Percentiles rank a stretch among this genome's conserved stretches.
Conservation (phyloP, 2,113 vertebrate genomes). For the Rhombomys opimus region DNA sequence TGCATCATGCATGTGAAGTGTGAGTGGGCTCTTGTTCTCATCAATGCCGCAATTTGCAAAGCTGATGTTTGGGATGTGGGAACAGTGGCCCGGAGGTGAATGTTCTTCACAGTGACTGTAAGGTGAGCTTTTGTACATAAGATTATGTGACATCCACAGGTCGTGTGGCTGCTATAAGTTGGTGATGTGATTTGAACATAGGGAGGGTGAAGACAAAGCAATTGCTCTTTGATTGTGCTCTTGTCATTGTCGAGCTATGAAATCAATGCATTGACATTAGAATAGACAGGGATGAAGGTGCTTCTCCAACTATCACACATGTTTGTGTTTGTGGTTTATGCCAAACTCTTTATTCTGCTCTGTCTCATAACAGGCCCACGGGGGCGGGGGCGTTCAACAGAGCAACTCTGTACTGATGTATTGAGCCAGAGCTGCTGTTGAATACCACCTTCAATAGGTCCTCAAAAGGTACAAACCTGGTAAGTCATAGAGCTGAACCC, state of each 20-base stretch:
- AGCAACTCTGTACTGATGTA: not conserved
- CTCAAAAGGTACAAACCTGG: rapidly evolving
- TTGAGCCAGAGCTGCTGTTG: not conserved
- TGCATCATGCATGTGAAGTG: not conserved
- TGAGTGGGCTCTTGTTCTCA: not conserved
- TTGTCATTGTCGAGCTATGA: rapidly evolving
- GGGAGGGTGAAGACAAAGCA: not conserved
- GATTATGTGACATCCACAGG: not conserved
- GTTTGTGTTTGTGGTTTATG: not conserved
- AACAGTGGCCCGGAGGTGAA: not conserved
- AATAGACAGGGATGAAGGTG: rapidly evolving
- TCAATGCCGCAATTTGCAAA: not conserved
- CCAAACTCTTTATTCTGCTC: not conserved
- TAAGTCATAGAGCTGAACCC: not conserved
- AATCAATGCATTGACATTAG: not conserved
- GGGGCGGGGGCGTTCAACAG: too few species aligned
- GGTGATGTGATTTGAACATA: not conserved
- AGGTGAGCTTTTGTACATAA: rapidly evolving
- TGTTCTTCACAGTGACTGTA: rapidly evolving
- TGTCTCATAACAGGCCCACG: not conserved
- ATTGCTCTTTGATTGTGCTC: rapidly evolving
- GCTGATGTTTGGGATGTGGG: not conserved
- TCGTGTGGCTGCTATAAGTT: rapidly evolving
- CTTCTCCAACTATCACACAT: not conserved
- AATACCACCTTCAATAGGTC: not conserved